Conservation (phyloP, 2,888 invertebrate species). For the Amiota communis region DNA sequence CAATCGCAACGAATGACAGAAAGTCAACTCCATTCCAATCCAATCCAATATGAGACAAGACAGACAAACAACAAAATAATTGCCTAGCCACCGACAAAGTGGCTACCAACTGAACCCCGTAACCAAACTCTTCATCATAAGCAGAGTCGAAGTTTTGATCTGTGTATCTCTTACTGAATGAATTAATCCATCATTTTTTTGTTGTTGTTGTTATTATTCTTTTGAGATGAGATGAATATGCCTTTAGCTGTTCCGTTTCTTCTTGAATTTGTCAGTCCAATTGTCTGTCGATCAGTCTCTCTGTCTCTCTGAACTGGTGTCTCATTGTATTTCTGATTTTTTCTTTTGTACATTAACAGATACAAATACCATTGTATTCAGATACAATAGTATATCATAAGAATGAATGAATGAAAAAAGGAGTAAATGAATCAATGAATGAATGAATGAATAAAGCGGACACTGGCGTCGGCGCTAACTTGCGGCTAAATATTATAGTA, state of each 20-base stretch:
- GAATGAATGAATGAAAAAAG: neutral
- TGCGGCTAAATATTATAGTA: conserved; percentile 58
- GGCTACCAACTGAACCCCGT: conserved; percentile 33
- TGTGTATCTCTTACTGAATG: conserved; percentile 47
- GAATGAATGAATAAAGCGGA: conserved; percentile 6
- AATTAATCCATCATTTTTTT: conserved; percentile 65
- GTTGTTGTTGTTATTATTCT: too few species aligned
- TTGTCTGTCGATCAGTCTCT: neutral
- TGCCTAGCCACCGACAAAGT: conserved; percentile 35
- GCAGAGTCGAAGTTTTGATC: conserved; percentile 32
- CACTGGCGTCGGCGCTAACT: conserved; percentile 54
- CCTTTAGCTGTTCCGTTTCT: conserved; percentile 11
- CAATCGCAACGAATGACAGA: conserved; percentile 9
- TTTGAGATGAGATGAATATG: conserved; percentile 13
- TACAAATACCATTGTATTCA: conserved; percentile 12
- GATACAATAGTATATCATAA: conserved; percentile 13
- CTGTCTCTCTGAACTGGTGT: neutral
- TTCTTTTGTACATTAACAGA: conserved; percentile 6
- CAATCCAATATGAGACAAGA: neutral
- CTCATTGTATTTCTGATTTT: neutral
- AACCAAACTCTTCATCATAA: too few species aligned
- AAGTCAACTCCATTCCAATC: neutral
- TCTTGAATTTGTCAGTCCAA: neutral
- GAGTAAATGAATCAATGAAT: neutral
- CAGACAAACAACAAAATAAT: conserved; percentile 41